Percentiles rank a stretch among this genome's conserved stretches.
phyloP scores from a whole-genome alignment of 1,140 invertebrate species.

The Drosophila insularis region DNA sequence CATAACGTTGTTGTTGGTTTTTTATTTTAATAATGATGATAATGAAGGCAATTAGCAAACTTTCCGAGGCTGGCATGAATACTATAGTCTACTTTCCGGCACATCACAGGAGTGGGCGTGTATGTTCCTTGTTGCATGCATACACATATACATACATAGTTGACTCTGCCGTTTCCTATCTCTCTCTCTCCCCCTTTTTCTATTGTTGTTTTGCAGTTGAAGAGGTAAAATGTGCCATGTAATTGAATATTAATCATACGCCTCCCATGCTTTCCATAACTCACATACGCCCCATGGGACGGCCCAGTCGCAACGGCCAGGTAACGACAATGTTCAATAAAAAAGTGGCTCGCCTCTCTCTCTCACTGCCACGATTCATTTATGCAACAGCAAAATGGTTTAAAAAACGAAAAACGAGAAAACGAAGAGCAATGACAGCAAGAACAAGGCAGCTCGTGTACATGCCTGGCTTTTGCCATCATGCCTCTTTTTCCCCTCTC shows the following conservation, averaged over 20 bases:
- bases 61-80: constrained; percentile 51
- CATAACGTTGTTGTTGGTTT: constrained; percentile 5
- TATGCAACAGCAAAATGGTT: constrained; percentile 55
- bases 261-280: constrained; percentile 54
- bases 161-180: constrained; percentile 11
- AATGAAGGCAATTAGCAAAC: constrained; percentile 72
- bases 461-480: constrained; percentile 15
- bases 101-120: constrained; percentile 4
- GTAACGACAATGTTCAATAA: constrained; percentile 34
- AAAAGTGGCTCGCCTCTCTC: constrained; percentile 31
- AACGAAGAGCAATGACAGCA: constrained; percentile 45
- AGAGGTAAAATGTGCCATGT: constrained; percentile 49
- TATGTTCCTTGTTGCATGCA: constrained; percentile 38
- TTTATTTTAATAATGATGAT: constrained; percentile 30
- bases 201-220: constrained; percentile 12
- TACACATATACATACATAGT: constrained; percentile 54
- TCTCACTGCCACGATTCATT: constrained; percentile 47
- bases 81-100: constrained; percentile 27
- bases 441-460: constrained; percentile 35
- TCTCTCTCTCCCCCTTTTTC: no score
- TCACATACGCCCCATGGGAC: constrained; percentile 30
- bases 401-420: constrained; percentile 50
- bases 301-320: background rate
- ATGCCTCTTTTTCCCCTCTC: background rate
- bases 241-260: constrained; percentile 80